Base-by-base conservation (phyloP, 2,113 vertebrate genomes). In the Arenaria interpres region DNA sequence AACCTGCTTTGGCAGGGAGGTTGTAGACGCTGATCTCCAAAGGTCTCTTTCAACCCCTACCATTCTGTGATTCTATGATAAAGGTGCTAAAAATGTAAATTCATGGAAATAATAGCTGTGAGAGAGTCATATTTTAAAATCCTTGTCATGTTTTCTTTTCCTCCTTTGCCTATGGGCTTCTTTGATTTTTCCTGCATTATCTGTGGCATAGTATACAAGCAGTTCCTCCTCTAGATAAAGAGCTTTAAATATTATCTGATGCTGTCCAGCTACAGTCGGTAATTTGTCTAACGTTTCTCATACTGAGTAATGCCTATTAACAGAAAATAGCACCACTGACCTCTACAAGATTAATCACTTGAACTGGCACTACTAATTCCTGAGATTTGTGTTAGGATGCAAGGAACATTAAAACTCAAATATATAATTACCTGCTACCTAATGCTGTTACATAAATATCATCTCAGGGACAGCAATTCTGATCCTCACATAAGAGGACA, bases 191-290 rank as follows among this genome's bases (percentile, higher is more conserved):
- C 56, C 46, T 57, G 32, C 48, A 59, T 74, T 86, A 81, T 64
- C 63, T 90, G 43, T 86, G 27, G 53, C 12, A 5, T 39, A 72
- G 50, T 59, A 82, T 71, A 39, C 28, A 76, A 89, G 81, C 50
- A 85, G 68, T 50, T 81, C 64, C 48, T 85, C 25, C 43, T 69
- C 81, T 85, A 85, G 48, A 51, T 92, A 75, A 85, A 85, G 50
- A 81, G 81, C 63, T 81, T 89, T 75, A 90, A 90, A 81, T 59
- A 71, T 64, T 69, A 85, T 59, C 87, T 90, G 63, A 93, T 86
- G 69, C 54, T 85, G 27, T 76, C n/a, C 62, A 69, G 45, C 53
- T 73, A 77, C 54, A 9, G 25, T 88, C 67, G 56, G 68, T 84
- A 90, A 72, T 82, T 86, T 71, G 45, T 59, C 71, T 82, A 90